These are phyloP conservation scores for Nothobranchius kuhntae DNA, from an alignment of 2,113 vertebrate species.

Conservation along the genomic window DNA sequence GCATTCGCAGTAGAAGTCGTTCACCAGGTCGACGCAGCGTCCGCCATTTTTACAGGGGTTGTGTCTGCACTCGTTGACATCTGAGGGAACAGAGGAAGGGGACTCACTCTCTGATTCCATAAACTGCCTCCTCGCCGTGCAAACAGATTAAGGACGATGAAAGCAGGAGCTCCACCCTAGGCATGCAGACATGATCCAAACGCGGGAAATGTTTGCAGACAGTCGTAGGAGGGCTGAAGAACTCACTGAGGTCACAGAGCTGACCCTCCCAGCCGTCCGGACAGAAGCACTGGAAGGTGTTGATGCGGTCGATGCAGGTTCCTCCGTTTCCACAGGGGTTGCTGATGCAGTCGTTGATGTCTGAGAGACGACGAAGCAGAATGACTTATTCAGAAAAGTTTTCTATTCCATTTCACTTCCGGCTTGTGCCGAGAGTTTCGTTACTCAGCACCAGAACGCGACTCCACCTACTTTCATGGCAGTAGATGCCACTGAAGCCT, in stretches of 20 bases:
- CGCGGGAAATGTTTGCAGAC: background rate
- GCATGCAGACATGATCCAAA: background rate
- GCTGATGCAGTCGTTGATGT: slow-evolving; percentile 90
- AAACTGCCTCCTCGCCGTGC: background rate
- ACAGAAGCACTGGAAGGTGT: slow-evolving; percentile 92
- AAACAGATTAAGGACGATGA: background rate
- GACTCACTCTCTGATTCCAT: background rate
- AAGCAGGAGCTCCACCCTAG: background rate
- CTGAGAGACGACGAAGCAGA: slow-evolving; percentile 63
- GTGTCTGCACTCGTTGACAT: slow-evolving; percentile 91
- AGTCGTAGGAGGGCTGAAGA: background rate
- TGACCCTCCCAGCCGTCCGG: slow-evolving; percentile 94
- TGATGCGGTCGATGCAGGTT: slow-evolving; percentile 92
- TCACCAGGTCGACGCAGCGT: slow-evolving; percentile 89
- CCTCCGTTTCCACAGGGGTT: slow-evolving; percentile 91
- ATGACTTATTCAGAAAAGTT: too few species aligned
- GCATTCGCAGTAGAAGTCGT: slow-evolving; percentile 94
- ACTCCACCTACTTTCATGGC: slow-evolving; percentile 91
- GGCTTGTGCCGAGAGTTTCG: too few species aligned
- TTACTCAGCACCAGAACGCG: too few species aligned
- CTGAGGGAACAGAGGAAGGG: slow-evolving; percentile 64
- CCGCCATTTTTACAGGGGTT: slow-evolving; percentile 94
- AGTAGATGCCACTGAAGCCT: slow-evolving; percentile 93
- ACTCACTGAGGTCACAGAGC: slow-evolving; percentile 92
- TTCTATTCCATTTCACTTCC: too few species aligned